phyloP scores from a whole-genome alignment of 2,888 invertebrate genomes.

The Drosophila heteroneura region DNA sequence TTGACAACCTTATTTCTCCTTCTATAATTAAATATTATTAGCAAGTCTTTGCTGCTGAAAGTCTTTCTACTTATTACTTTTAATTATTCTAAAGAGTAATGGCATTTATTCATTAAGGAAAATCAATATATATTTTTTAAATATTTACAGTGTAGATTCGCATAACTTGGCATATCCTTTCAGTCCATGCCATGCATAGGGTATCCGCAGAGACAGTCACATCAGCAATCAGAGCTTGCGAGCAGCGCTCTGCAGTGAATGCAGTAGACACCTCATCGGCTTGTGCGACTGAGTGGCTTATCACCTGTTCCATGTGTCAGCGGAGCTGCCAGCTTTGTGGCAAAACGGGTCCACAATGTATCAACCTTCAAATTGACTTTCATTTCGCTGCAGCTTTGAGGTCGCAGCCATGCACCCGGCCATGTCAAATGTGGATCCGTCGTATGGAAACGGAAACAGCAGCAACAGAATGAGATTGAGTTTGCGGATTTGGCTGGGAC shows the following conservation, averaged over 20 bases:
- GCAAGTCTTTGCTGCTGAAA: background rate
- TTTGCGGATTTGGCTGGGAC: background rate
- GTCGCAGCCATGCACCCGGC: slow-evolving; percentile 57
- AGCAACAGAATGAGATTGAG: slow-evolving; percentile 7
- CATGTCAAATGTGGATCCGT: slow-evolving; percentile 23
- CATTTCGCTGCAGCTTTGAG: slow-evolving; percentile 75
- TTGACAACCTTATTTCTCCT: background rate
- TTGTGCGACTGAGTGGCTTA: slow-evolving; percentile 67
- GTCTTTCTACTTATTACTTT: background rate
- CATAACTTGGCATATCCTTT: background rate
- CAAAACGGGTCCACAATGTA: slow-evolving; percentile 67
- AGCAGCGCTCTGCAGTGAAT: background rate
- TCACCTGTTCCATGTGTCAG: slow-evolving; percentile 72
- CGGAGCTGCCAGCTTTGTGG: slow-evolving; percentile 61
- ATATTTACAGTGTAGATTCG: background rate
- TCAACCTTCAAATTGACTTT: slow-evolving; percentile 79
- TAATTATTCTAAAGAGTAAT: background rate
- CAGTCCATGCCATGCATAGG: background rate
- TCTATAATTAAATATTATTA: background rate
- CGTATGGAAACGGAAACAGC: slow-evolving; percentile 6
- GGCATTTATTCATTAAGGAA: accelerated
- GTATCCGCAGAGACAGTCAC: slow-evolving; percentile 7
- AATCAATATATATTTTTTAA: background rate
- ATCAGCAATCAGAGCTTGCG: slow-evolving; percentile 1
- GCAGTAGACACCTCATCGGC: slow-evolving; percentile 61